Evolutionary conservation across 2,113 vertebrate genomes (phyloP), one percentile per base, ranked within the genome.

Genomic region (Vulpes lagopus): DNA sequence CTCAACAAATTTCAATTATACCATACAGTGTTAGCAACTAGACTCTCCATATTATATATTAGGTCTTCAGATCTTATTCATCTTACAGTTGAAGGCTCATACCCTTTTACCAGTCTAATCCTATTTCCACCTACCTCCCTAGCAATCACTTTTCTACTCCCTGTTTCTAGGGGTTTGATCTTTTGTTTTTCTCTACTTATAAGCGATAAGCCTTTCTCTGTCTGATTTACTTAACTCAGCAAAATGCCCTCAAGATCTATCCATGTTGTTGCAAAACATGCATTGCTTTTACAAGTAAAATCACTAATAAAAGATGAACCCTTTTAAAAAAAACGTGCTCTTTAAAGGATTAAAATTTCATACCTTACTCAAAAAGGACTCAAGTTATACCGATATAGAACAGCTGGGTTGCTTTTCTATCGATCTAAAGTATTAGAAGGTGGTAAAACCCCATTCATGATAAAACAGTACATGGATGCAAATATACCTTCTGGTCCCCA

Each of bases 401-500:
- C 19, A 25, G 23, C 5, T 55, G 49, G 55, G 32, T 25, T 91
- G 89, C 60, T 89, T 59, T 67, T 57, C 71, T 57, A 57, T n/a
- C 35, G 73, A 78, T 86, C 6, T 53, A 17, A 93, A 79, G 25
- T 67, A 19, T 57, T 19, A 19, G 60, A 60, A 93, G 22, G 49
- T 49, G 25, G 60, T 38, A 62, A 82, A 87, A 80, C 62, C 22
- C 30, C 80, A 84, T 12, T 35, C 43, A 64, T 4, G 11, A 73
- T 53, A 62, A 43, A 89, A 89, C 2, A 32, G 38, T 17, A 51
- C 76, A 6, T 0, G 43, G 43, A 43, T 8, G 51, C 69, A 59
- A 79, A 79, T 60, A 57, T 97, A 99, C 99, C 99, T 99, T 99
- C 97, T 87, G 98, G 97, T 99, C 98, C 59, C 98, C 98, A 0